phyloP scores from a whole-genome alignment of 2,113 vertebrate species.

The Origma solitaria region DNA sequence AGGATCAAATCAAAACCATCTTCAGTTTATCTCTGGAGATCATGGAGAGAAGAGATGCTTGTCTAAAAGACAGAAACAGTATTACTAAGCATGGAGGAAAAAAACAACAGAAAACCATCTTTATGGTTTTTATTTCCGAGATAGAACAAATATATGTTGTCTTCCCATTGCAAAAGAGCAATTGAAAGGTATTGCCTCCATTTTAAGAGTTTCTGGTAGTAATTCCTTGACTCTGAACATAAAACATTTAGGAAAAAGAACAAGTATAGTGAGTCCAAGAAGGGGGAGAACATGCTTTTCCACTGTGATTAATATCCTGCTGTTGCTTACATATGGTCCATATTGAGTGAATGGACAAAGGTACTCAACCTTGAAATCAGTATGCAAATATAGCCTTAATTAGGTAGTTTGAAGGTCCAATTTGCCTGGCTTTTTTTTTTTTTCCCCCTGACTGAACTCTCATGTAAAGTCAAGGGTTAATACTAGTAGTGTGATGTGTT shows the following conservation, averaged over 20 bases:
- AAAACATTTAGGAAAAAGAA: not conserved
- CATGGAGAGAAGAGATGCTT: not conserved
- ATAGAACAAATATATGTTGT: not conserved
- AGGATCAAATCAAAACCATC: not conserved
- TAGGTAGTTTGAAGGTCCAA: not conserved
- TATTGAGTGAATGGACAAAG: not conserved
- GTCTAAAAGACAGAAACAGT: not conserved
- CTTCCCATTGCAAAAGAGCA: not conserved
- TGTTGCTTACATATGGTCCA: not conserved
- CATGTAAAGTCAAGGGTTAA: not conserved
- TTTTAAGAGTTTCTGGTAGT: not conserved
- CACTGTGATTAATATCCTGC: not conserved
- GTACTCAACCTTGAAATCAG: slow-evolving; percentile 39
- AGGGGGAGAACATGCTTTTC: not conserved
- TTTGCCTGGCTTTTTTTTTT: not conserved
- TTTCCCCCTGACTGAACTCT: not conserved
- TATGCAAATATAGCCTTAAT: slow-evolving; percentile 17
- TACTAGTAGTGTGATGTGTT: not conserved
- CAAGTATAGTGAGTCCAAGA: not conserved
- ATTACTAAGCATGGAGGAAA: not conserved
- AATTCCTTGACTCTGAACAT: not conserved
- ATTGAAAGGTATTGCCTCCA: not conserved
- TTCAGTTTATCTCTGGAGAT: not conserved
- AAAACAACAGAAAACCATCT: not conserved
- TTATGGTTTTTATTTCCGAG: not conserved